Conservation (phyloP, 2,797 vertebrate species). For the Poeciliopsis presidionis region DNA sequence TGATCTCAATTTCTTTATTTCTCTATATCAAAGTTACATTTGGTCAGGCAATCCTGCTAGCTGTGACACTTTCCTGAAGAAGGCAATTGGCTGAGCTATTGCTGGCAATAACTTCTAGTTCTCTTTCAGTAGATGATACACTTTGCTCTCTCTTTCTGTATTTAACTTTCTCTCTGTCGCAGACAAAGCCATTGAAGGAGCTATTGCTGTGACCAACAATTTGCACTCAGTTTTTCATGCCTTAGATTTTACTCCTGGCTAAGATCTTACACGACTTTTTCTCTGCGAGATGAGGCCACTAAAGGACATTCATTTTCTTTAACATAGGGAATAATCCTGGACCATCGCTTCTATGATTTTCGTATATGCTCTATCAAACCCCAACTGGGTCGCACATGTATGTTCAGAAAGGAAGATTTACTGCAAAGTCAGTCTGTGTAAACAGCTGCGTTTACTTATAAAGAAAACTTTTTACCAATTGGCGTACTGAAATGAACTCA, state of each 20-base stretch:
- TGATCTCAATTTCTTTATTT: not conserved
- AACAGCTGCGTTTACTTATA: not conserved
- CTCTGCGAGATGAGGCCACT: not conserved
- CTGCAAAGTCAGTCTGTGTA: not conserved
- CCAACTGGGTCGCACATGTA: not conserved
- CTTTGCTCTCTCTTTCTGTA: not conserved
- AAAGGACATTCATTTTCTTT: not conserved
- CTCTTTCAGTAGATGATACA: not conserved
- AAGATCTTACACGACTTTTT: not conserved
- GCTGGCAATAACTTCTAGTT: not conserved
- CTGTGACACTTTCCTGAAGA: not conserved
- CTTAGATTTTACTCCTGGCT: not conserved
- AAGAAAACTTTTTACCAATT: not conserved
- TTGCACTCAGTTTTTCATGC: not conserved
- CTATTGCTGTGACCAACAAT: not conserved
- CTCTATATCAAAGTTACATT: not conserved
- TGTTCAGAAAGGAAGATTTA: not conserved
- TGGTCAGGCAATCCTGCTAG: not conserved
- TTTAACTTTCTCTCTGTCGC: not conserved
- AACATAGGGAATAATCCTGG: not conserved
- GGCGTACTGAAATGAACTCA: constrained; percentile 2
- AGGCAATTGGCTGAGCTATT: not conserved
- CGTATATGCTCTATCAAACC: not conserved
- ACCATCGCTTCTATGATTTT: not conserved
- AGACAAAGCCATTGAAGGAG: not conserved